Conservation (phyloP, 2,113 vertebrate species). For the Nettapus auritus region DNA sequence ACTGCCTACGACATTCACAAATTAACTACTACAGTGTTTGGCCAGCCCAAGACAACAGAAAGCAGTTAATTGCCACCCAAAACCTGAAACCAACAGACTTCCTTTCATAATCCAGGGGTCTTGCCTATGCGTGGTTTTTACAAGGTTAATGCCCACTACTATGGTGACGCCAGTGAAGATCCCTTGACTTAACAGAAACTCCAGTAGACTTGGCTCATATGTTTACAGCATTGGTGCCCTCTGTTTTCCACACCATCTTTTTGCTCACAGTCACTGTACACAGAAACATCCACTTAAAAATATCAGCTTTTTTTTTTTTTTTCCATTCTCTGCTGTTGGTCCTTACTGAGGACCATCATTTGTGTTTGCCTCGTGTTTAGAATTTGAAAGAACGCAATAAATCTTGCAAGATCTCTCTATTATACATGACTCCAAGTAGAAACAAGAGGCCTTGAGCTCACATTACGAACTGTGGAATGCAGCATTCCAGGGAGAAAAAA, state of each 20-base stretch:
- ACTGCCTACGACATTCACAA: not conserved
- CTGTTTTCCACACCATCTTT: not conserved
- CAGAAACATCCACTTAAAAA: not conserved
- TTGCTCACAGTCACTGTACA: not conserved
- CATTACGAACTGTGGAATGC: slow-evolving; percentile 63
- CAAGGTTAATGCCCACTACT: not conserved
- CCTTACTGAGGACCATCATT: slow-evolving; percentile 22
- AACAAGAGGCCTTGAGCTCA: slow-evolving; percentile 40
- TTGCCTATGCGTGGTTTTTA: not conserved
- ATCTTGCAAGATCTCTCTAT: slow-evolving; percentile 59
- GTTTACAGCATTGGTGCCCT: not conserved
- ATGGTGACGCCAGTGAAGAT: rapidly evolving
- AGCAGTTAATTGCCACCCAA: not conserved
- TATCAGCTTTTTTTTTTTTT: not conserved
- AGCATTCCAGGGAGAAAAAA: not conserved
- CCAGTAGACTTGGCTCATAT: not conserved
- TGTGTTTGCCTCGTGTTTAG: not conserved
- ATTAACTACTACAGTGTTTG: not conserved
- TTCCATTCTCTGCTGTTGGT: slow-evolving; percentile 50
- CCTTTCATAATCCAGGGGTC: rapidly evolving
- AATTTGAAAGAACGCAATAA: slow-evolving; percentile 57
- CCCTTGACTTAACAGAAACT: not conserved
- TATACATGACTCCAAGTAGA: slow-evolving; percentile 32
- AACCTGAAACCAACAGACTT: not conserved
- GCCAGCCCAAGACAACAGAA: not conserved